Percentiles rank a stretch among this genome's conserved stretches.
Evolutionary conservation across 2,113 vertebrate genomes (phyloP).

Genomic region (Peucedramus taeniatus): DNA sequence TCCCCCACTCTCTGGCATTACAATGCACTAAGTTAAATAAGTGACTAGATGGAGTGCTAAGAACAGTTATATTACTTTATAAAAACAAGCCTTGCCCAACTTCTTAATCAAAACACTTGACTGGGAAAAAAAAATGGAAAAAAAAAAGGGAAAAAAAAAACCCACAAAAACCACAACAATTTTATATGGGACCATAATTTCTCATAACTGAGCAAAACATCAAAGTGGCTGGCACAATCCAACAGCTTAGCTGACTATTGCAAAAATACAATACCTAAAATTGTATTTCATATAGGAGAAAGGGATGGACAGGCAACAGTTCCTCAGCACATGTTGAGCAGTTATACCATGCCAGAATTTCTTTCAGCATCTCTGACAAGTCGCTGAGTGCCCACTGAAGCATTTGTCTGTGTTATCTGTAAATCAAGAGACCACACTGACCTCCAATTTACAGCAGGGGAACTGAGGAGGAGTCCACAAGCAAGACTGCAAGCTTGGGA

Average conservation of each 20-base stretch:
- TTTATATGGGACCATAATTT: background rate
- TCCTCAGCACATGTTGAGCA: background rate
- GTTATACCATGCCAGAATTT: background rate
- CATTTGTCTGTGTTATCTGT: rapidly evolving
- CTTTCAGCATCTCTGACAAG: background rate
- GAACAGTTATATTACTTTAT: background rate
- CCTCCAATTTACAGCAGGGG: background rate
- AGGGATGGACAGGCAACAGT: background rate
- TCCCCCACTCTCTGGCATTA: background rate
- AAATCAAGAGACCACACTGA: background rate
- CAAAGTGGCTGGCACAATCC: background rate
- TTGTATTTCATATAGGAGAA: background rate
- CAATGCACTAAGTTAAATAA: background rate
- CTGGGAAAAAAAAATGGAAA: background rate
- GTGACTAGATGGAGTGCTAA: background rate
- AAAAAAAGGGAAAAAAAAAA: background rate
- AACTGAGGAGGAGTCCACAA: background rate
- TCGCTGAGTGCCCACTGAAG: background rate
- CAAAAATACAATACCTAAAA: background rate
- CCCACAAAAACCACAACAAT: background rate
- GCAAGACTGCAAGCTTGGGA: background rate
- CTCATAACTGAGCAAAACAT: background rate
- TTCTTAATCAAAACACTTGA: conserved; percentile 2
- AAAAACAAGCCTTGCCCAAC: background rate
- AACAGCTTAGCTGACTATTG: background rate